These are phyloP conservation scores for Zophobas atratus DNA, from an alignment of 1,140 invertebrate genomes.

Conservation along the genomic window DNA sequence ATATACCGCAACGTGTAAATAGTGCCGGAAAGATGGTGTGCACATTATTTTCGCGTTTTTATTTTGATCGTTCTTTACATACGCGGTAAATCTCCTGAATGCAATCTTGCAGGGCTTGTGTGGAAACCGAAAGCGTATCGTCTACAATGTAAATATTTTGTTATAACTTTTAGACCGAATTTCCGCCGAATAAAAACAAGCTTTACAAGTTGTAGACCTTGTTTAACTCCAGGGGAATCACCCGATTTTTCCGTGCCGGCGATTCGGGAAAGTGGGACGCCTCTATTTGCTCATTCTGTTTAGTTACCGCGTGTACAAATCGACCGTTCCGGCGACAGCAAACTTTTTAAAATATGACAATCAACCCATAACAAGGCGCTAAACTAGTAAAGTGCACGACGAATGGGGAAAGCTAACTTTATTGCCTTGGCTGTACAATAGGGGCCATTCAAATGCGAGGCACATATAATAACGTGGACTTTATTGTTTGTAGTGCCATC, in stretches of 20 bases:
- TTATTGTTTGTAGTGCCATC: constrained; percentile 60
- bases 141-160: constrained; percentile 30
- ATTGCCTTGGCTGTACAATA: constrained; percentile 47
- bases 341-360: constrained; percentile 17
- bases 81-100: not conserved
- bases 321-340: not conserved
- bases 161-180: constrained; percentile 8
- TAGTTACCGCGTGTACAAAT: not conserved
- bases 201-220: not conserved
- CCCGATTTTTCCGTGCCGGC: no score
- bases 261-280: no score
- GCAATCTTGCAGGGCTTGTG: not conserved
- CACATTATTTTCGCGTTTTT: constrained; percentile 21
- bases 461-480: constrained; percentile 55
- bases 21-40: constrained; percentile 1
- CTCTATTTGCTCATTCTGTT: no score
- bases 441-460: constrained; percentile 53
- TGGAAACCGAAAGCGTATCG: constrained; percentile 4
- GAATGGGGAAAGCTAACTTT: constrained; percentile 50
- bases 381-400: constrained; percentile 48
- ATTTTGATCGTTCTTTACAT: not conserved
- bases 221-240: not conserved
- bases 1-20: constrained; percentile 22
- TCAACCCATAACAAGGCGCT: constrained; percentile 38
- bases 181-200: constrained; percentile 10